A percentile compares a stretch with the other conserved stretches of the same genome.
Conservation (phyloP, 1,140 invertebrate genomes). For the Subanguina moxae region DNA sequence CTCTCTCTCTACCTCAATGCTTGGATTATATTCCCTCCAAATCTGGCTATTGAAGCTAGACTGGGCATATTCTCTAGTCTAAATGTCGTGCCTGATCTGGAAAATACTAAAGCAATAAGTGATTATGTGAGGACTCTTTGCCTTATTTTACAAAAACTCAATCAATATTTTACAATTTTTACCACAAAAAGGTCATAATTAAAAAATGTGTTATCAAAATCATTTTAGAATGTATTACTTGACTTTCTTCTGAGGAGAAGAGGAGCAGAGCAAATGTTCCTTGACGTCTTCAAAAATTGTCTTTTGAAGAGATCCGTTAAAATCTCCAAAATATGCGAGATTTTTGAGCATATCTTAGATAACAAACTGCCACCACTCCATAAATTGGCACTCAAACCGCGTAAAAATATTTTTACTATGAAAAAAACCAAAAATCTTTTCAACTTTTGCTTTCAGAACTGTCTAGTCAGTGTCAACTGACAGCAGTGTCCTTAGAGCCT, state of each 20-base stretch:
- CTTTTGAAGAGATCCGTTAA: conserved; percentile 23
- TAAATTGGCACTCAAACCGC: too few species aligned
- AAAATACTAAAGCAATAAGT: background rate
- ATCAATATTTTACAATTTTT: too few species aligned
- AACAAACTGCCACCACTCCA: background rate
- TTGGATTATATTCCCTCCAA: conserved; percentile 39
- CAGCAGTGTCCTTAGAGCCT: conserved; percentile 14
- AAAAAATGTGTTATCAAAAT: too few species aligned
- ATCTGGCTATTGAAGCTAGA: conserved; percentile 30
- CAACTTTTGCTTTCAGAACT: conserved; percentile 6
- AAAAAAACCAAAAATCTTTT: too few species aligned
- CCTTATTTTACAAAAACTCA: too few species aligned
- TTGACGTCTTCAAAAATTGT: conserved; percentile 17
- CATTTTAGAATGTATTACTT: conserved; percentile 25
- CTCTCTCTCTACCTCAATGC: conserved; percentile 10
- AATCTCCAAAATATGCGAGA: conserved; percentile 12
- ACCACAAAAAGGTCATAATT: too few species aligned
- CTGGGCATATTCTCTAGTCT: conserved; percentile 35
- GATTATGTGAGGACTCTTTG: too few species aligned
- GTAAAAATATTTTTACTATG: too few species aligned
- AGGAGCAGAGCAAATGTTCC: conserved; percentile 34
- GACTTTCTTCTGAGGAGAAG: conserved; percentile 33
- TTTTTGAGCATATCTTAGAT: conserved; percentile 30
- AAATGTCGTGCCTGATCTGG: conserved; percentile 22
- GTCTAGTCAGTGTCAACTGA: conserved; percentile 22